Percentiles rank a stretch among this genome's conserved stretches.
Conservation (phyloP, 2,888 invertebrate genomes). For the Eumerus sabulonum region DNA sequence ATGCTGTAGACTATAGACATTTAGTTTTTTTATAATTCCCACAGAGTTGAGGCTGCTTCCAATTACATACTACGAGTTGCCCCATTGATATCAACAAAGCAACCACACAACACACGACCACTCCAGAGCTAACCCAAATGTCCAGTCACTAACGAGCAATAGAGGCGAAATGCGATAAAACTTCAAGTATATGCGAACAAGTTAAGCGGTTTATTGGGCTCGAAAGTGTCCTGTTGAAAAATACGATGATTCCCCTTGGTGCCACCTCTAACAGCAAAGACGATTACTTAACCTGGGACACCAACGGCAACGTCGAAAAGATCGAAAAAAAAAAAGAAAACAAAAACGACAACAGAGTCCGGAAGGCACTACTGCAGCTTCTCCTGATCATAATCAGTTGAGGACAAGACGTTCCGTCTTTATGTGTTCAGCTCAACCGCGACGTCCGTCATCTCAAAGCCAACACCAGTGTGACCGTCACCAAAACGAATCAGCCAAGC, state of each 20-base stretch:
- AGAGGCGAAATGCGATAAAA: constrained; percentile 63
- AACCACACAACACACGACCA: too few species aligned
- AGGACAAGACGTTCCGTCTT: constrained; percentile 43
- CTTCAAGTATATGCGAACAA: constrained; percentile 70
- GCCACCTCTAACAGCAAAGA: constrained; percentile 60
- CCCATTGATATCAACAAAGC: too few species aligned
- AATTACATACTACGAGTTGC: too few species aligned
- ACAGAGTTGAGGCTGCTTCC: too few species aligned
- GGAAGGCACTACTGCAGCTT: constrained; percentile 31
- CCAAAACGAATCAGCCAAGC: constrained; percentile 16
- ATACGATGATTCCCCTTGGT: constrained; percentile 66
- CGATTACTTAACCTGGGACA: constrained; percentile 58
- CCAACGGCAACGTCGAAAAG: constrained; percentile 18
- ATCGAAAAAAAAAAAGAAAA: constrained; percentile 20
- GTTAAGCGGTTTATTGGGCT: constrained; percentile 71
- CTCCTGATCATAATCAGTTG: constrained; percentile 60
- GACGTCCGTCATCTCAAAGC: constrained; percentile 46
- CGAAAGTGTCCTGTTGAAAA: constrained; percentile 71
- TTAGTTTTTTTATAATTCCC: too few species aligned
- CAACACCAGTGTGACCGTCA: constrained; percentile 22
- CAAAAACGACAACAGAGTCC: constrained; percentile 6
- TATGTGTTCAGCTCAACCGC: constrained; percentile 53
- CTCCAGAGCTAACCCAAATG: too few species aligned
- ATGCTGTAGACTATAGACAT: too few species aligned
- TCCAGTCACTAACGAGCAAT: constrained; percentile 43